Evolutionary conservation across 2,888 invertebrate species (phyloP), one percentile per base, ranked within the genome.

Genomic region (Cactoblastis cactorum): DNA sequence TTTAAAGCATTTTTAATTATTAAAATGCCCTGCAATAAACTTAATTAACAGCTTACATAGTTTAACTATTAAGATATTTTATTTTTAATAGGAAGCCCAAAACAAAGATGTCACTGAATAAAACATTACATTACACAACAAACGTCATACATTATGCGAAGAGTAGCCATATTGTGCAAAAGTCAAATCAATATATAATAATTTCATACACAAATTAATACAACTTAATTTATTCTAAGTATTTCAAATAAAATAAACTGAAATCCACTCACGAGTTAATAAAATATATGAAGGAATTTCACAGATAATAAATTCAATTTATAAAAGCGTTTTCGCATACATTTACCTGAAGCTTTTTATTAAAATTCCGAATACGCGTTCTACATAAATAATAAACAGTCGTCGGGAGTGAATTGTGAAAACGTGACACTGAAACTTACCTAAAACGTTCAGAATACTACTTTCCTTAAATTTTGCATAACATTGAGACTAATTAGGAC

Each of bases 341-440:
- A 52, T 54, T 58, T 58, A 61, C 57, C 58, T 53, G 52, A 54
- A 59, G 58, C 56, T 50, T 57, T 62, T 64, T 68, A 73, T 71
- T 69, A 69, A 71, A 69, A 75, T 71, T 71, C 69, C 59, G 57
- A 59, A 68, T 67, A 70, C 67, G 66, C 58, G 59, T 56, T 56
- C 56, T 50, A 63, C 65, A 74, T 80, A 76, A 77, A 78, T 76
- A 77, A 77, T 75, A 80, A 76, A 71, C 72, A 74, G 67, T 64
- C 61, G 56, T 63, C 61, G 61, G n/a, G 65, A 69, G 69, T 69
- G 67, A 75, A 76, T 75, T 74, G 71, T 71, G 67, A 69, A 71
- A 75, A 80, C 77, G 77, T 80, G 78, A 80, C 75, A 70, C 71
- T 72, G 71, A 73, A 72, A 70, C 65, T 62, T 55, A 53, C 57